Conservation (phyloP, 1,140 invertebrate species). For the Drosophila willistoni region DNA sequence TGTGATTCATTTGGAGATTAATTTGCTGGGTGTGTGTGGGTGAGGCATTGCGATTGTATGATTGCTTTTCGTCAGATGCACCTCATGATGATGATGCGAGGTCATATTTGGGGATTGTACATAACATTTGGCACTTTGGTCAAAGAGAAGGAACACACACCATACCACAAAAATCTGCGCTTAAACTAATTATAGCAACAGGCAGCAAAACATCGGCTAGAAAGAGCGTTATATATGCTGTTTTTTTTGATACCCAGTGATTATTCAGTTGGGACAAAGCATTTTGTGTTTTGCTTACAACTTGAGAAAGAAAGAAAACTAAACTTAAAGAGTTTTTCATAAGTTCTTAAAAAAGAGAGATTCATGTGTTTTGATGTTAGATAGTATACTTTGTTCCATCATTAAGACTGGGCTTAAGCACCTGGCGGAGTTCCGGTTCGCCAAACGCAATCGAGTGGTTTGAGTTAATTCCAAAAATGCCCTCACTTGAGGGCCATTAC, state of each 20-base stretch:
- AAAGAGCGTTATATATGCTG: neutral
- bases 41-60: neutral
- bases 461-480: slow-evolving; percentile 45
- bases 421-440: slow-evolving; percentile 70
- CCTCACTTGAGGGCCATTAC: slow-evolving; percentile 72
- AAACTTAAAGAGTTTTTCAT: no score
- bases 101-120: slow-evolving; percentile 32
- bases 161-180: slow-evolving; percentile 36
- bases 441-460: slow-evolving; percentile 45
- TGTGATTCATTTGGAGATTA: neutral
- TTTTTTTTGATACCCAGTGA: neutral
- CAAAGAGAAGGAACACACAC: neutral
- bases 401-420: slow-evolving; percentile 34
- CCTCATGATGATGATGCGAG: slow-evolving; percentile 4
- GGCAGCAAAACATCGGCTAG: neutral
- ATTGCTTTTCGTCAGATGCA: neutral
- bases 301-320: no score
- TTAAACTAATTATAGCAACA: slow-evolving; percentile 71
- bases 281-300: neutral
- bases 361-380: neutral
- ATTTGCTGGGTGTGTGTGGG: neutral
- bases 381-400: slow-evolving; percentile 38
- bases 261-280: neutral
- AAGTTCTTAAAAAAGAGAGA: no score
- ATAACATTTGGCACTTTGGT: slow-evolving; percentile 57